Percentiles rank a stretch among this genome's conserved stretches.
Conservation (phyloP, 2,113 vertebrate species). For the Antidorcas marsupialis region DNA sequence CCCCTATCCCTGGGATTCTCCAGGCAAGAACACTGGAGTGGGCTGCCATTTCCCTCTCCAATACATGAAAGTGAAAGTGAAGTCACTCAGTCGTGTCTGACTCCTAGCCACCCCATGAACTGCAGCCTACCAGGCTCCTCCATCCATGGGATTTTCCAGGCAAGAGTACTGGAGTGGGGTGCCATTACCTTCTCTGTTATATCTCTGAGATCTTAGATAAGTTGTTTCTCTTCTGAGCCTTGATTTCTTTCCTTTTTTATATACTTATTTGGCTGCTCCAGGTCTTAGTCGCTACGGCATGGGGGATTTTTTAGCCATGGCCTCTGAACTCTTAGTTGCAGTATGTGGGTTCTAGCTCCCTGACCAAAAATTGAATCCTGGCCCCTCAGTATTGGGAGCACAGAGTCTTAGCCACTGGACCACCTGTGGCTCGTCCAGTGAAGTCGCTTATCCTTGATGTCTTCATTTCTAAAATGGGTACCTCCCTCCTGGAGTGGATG, state of each 20-base stretch:
- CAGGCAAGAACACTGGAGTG: too few relatives aligned
- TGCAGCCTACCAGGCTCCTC: too few relatives aligned
- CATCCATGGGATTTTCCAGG: too few relatives aligned
- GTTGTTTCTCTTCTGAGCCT: neutral
- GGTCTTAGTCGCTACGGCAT: neutral
- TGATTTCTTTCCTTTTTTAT: neutral
- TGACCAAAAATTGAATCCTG: neutral
- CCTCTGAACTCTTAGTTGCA: neutral
- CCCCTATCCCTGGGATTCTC: too few relatives aligned
- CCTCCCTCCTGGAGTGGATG: neutral
- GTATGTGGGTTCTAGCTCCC: neutral
- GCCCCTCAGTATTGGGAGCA: accelerated
- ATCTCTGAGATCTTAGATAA: neutral
- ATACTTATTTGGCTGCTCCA: neutral
- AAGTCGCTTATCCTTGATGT: neutral
- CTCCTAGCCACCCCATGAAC: too few relatives aligned
- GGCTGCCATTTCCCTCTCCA: too few relatives aligned
- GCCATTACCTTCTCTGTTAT: too few relatives aligned
- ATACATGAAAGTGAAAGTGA: too few relatives aligned
- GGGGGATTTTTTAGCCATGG: neutral
- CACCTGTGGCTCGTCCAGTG: neutral
- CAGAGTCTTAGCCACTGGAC: neutral
- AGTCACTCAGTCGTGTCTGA: too few relatives aligned
- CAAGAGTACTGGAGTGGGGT: too few relatives aligned
- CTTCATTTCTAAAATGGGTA: neutral